Evolutionary conservation across 2,888 invertebrate genomes (phyloP), one percentile per base, ranked within the genome.

Genomic region (Apodemia mormo): DNA sequence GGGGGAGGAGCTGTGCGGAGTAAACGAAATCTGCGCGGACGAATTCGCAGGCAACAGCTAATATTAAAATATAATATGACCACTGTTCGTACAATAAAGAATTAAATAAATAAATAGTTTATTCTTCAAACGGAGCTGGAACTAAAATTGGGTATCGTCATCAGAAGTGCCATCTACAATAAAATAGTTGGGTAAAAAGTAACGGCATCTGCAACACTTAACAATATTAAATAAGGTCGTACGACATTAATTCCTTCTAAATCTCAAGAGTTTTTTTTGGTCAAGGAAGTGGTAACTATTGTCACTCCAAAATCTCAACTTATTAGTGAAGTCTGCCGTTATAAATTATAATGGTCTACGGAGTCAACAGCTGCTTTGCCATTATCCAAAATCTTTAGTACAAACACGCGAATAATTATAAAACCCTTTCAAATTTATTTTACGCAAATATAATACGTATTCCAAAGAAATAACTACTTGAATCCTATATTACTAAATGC

Each of bases 341-440:
- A 58, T 58, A 12, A 58, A 33, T 29, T 58, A 58, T 58, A 12
- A 58, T 33, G 12, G 58, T 56, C 49, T 49, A 49, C 45, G 10
- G 58, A 29, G 29, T 58, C 58, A 58, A 58, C 58, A 58, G 30
- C 58, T 58, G 58, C 58, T 30, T 58, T 33, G 30, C 29, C 12
- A 58, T 56, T 56, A 58, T 33, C 58, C 2, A 30, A 30, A 58
- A 58, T 58, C 58, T 58, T 58, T 58, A 58, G 58, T 58, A 58
- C 58, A 58, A 58, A 58, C 58, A 58, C 30, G 58, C 58, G 58
- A 58, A 33, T 29, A 58, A 58, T 58, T 58, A 58, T 58, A 58
- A 58, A 33, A 61, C 58, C 58, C 58, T 33, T 61, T 33, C 30
- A 30, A 4, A 58, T 5, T 30, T 58, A 30, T 58, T 22, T 30